Evolutionary conservation across 2,888 invertebrate genomes (phyloP), one percentile per base, ranked within the genome.

Genomic region (Graphium colonna): DNA sequence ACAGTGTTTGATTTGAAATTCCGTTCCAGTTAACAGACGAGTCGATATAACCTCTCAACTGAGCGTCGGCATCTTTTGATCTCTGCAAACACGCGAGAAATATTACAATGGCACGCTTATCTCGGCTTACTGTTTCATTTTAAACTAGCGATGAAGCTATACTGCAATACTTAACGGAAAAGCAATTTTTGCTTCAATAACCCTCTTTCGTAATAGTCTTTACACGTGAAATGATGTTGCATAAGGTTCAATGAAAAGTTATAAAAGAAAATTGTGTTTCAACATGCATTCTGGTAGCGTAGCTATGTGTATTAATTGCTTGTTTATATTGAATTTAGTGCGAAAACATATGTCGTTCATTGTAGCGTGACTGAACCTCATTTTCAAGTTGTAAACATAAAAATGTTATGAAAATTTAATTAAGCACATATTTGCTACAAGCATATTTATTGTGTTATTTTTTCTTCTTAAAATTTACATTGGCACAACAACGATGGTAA

Each of bases 71-170:
- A 43, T 49, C 31, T n/a, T 53, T 49, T 41, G 21, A 49, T 44
- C 18, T 15, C 18, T 28, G 43, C 43, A 53, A 48, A 53, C 40
- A 44, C 49, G 39, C 38, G 43, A 33, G 16, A 15, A 40, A 54
- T 54, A 44, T 49, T 28, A 48, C 39, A 45, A 49, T 18, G 33
- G 44, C 16, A 28, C 28, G 49, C 39, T 49, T 44, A 49, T 49
- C 44, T 21, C 12, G 40, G 44, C 40, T 21, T 49, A 49, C 33
- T 48, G 52, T 47, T 43, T 28, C 44, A 48, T 53, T 52, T 42
- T 31, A 18, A 15, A 28, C 31, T 49, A 16, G 48, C 44, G 44
- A 16, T 44, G 33, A 18, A 28, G n/a, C 21, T 39, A 36, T 45
- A 13, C 9, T 33, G 45, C 18, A 40, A 39, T 40, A 21, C 5